phyloP scores from a whole-genome alignment of 2,797 vertebrate species.

The Acanthurus lineatus region DNA sequence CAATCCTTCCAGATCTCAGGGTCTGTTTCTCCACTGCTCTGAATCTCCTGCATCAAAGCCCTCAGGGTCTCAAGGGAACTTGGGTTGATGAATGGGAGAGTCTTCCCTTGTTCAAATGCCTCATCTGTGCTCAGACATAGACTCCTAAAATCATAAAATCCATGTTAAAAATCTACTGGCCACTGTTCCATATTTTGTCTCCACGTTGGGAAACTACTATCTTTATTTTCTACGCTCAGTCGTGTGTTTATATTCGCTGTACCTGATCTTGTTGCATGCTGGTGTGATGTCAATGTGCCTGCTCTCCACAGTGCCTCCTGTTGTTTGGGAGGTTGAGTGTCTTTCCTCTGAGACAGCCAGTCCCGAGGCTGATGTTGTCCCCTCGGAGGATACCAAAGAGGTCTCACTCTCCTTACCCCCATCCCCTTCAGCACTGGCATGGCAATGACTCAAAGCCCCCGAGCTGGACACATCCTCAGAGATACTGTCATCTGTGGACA shows the following conservation, averaged over 20 bases:
- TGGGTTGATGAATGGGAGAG: constrained; percentile 87
- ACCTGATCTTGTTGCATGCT: constrained; percentile 86
- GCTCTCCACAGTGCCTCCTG: constrained; percentile 77
- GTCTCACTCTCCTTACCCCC: constrained; percentile 78
- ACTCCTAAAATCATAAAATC: constrained; percentile 68
- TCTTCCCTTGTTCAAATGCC: constrained; percentile 89
- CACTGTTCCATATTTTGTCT: background rate
- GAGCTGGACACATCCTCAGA: constrained; percentile 88
- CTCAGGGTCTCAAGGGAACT: constrained; percentile 87
- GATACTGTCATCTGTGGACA: constrained; percentile 88
- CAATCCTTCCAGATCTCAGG: constrained; percentile 91
- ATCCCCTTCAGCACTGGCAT: constrained; percentile 74
- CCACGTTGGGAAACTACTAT: background rate
- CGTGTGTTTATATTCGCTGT: background rate
- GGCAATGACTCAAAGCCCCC: constrained; percentile 80
- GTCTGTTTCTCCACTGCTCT: constrained; percentile 87
- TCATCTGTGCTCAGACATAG: constrained; percentile 84
- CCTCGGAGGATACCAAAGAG: constrained; percentile 85
- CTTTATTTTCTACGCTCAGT: background rate
- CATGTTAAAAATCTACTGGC: too few species aligned
- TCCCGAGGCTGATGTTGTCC: constrained; percentile 78
- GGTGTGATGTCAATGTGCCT: constrained; percentile 75
- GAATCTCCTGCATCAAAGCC: constrained; percentile 90
- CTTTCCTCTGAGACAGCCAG: constrained; percentile 85
- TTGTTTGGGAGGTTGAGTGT: constrained; percentile 75